Evolutionary conservation across 2,888 invertebrate species (phyloP).

Genomic region (Tetrapedia diversipes): DNA sequence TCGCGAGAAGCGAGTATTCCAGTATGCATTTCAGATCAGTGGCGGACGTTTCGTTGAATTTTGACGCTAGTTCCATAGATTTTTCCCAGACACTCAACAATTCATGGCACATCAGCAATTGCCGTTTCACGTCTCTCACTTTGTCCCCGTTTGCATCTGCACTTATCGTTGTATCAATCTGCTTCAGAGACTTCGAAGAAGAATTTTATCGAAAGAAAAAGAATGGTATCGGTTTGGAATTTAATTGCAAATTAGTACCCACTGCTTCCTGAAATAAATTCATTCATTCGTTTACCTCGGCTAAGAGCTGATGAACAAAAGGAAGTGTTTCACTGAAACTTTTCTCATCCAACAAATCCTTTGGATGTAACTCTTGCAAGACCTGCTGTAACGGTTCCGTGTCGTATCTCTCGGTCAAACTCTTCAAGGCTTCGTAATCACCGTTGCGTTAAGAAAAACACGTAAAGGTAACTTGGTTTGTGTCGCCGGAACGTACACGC

Average conservation of each 20-base stretch:
- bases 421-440: constrained; percentile 58
- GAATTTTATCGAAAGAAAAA: too few relatives aligned
- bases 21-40: constrained; percentile 64
- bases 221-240: too few relatives aligned
- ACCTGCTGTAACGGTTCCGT: constrained; percentile 6
- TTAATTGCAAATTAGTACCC: too few relatives aligned
- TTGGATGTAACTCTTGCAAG: constrained; percentile 41
- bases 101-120: constrained; percentile 61
- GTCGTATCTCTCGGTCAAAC: constrained; percentile 20
- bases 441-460: constrained; percentile 50
- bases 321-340: constrained; percentile 63
- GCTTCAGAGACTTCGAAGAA: constrained; percentile 59
- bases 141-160: constrained; percentile 7
- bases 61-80: constrained; percentile 69
- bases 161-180: constrained; percentile 45
- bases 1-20: constrained; percentile 66
- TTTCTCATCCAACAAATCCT: constrained; percentile 58
- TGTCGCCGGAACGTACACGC: neutral
- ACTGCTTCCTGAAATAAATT: neutral
- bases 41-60: constrained; percentile 62
- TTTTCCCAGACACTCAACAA: constrained; percentile 74
- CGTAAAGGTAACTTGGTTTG: neutral
- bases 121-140: constrained; percentile 51
- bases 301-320: constrained; percentile 47
- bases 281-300: constrained; percentile 59